Conservation (phyloP, 1,140 invertebrate genomes). For the Agrilus planipennis region DNA sequence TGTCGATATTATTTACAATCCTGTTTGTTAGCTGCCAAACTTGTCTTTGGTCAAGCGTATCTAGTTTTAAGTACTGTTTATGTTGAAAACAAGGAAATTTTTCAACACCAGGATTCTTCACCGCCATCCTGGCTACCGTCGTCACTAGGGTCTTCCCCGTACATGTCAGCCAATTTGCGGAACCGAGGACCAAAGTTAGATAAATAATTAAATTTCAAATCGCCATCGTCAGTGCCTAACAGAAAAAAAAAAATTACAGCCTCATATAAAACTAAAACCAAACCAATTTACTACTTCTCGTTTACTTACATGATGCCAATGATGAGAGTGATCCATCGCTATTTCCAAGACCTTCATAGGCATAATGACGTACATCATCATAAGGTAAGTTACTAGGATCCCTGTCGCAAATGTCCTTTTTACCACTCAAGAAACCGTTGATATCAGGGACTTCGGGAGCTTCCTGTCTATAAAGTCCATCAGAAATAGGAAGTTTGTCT, state of each 20-base stretch:
- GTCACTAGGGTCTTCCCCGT: conserved; percentile 80
- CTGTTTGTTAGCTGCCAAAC: too few relatives aligned
- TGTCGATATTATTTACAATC: too few relatives aligned
- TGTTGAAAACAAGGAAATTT: not conserved
- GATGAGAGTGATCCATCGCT: conserved; percentile 84
- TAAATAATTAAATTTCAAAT: conserved; percentile 93
- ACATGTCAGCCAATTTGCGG: conserved; percentile 94
- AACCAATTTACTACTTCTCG: too few relatives aligned
- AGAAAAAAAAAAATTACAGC: conserved; percentile 1
- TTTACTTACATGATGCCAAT: conserved; percentile 74
- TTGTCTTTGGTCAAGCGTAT: conserved; percentile 7
- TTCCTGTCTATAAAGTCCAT: conserved; percentile 32
- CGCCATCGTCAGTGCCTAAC: conserved; percentile 78
- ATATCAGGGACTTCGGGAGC: conserved; percentile 49
- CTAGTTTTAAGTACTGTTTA: conserved; percentile 6
- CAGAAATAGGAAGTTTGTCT: conserved; percentile 31
- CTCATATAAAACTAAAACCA: not conserved
- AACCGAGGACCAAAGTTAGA: conserved; percentile 94
- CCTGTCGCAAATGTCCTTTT: conserved; percentile 79
- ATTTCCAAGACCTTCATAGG: conserved; percentile 92
- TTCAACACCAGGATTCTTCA: conserved; percentile 66
- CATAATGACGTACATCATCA: conserved; percentile 92
- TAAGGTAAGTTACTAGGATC: conserved; percentile 82
- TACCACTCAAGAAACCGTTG: conserved; percentile 79
- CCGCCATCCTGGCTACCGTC: conserved; percentile 54